Evolutionary conservation across 1,140 invertebrate genomes (phyloP), one percentile per base, ranked within the genome.

Genomic region (Amyelois transitella): DNA sequence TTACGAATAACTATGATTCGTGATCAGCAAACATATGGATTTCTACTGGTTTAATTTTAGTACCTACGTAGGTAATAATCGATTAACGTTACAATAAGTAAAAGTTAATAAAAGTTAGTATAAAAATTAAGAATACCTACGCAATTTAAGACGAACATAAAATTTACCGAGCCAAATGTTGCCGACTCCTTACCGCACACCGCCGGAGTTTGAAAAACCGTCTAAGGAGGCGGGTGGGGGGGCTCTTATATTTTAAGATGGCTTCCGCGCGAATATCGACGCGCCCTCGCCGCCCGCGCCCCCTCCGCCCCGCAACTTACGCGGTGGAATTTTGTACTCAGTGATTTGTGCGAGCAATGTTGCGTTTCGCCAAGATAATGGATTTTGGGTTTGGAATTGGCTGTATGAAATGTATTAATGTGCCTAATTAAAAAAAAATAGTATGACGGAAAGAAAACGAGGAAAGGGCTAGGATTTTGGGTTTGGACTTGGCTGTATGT

Each of bases 201-300:
- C 64, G 66, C 51, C 60, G 63, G 69, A 74, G 77, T 80, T 78
- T 72, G 79, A 86, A 86, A 86, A 86, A 82, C 64, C 77, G 75
- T 84, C 79, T 86, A 85, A 86, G 81, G 83, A 84, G 79, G 74
- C 66, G 47, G 45, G 32, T 8, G 62, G 58, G 60, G 73, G 66
- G 67, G 76, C 68, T 67, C 75, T 81, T 81, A 86, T 81, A 86
- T 81, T 82, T 83, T 83, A 86, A 86, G 81, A 86, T 86, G 83
- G 80, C 83, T 81, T 83, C 81, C 80, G 75, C 75, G 75, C 69
- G 74, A 75, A 75, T 86, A 81, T 81, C 83, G 81, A 82, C 77
- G 81, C 76, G 75, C 55, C 50, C 59, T 62, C 61, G 20, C 54
- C 61, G 44, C 63, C 32, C 65, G 64, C 66, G 51, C 58, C 49